phyloP scores from a whole-genome alignment of 2,888 invertebrate genomes.

The Coronaproctus castanopsis region DNA sequence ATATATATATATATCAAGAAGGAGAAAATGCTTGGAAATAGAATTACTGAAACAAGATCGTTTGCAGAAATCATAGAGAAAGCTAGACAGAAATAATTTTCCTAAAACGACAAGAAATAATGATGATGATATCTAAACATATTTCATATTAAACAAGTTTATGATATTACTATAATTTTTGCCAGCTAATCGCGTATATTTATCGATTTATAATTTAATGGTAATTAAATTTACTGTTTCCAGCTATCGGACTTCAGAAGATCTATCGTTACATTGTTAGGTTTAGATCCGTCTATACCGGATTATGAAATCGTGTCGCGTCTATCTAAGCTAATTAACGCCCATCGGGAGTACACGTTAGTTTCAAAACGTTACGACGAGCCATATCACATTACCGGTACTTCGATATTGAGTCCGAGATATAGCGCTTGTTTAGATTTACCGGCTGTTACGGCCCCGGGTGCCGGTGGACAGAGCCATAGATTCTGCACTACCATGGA shows the following conservation, averaged over 20 bases:
- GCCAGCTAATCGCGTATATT: no score
- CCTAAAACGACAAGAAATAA: no score
- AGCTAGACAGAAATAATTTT: no score
- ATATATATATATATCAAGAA: no score
- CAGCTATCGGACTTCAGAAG: constrained; percentile 51
- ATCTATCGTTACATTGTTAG: constrained; percentile 49
- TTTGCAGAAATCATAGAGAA: no score
- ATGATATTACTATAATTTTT: no score
- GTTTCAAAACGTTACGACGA: constrained; percentile 55
- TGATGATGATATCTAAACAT: no score
- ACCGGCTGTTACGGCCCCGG: background rate
- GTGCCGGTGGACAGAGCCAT: constrained; percentile 25
- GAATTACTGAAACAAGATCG: no score
- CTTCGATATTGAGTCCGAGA: constrained; percentile 25
- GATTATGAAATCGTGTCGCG: constrained; percentile 57
- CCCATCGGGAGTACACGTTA: constrained; percentile 68
- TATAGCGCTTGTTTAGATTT: constrained; percentile 17
- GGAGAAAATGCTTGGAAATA: no score
- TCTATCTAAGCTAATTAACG: constrained; percentile 62
- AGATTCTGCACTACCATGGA: constrained; percentile 35
- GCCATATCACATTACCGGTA: constrained; percentile 28
- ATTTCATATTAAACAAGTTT: no score
- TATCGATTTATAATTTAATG: no score
- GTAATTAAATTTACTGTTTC: no score
- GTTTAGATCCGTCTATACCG: constrained; percentile 47